Evolutionary conservation across 2,797 vertebrate genomes (phyloP), one percentile per base, ranked within the genome.

Genomic region (Esox lucius): DNA sequence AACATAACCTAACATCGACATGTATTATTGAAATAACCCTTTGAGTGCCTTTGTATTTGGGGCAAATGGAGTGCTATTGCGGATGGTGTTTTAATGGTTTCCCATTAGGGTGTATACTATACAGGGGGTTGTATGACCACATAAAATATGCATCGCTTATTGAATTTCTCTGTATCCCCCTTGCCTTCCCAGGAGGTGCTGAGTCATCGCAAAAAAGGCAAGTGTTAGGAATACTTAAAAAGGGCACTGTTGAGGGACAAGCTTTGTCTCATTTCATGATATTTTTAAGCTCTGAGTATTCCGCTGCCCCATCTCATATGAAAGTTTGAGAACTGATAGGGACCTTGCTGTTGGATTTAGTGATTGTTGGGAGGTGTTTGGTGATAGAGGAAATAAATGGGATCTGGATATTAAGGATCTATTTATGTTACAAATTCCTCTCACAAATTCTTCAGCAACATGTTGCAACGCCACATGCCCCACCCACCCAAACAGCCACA

Each of bases 131-230:
- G 51, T 74, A 69, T 24, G 15, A 70, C 22, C n/a, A 76, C 78
- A 81, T 82, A 24, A 71, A 78, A 74, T 75, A 75, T 84, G 70
- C 73, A 80, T 84, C 39, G 84, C 71, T 81, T 82, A 82, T 84
- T 81, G 68, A 82, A 68, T 79, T 71, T 59, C 48, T 31, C 24
- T 16, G 1, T 12, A 22, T 39, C 80, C 5, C 42, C 65, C 59
- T 24, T 6, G 24, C 53, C 74, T 82, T 81, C 17, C 1, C 24
- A 8, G 46, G 24, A 19, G 8, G 16, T 75, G 75, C 73, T 79
- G 84, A 85, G 68, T 87, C 83, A 84, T 78, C 80, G 65, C 15
- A 82, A 81, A 62, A 62, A 71, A 77, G 53, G 22, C 42, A 68
- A 79, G 70, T 31, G 28, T 75, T 59, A 70, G 74, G 78, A 81